Evolutionary conservation across 2,113 vertebrate genomes (phyloP).

Genomic region (Leptodactylus fuscus): DNA sequence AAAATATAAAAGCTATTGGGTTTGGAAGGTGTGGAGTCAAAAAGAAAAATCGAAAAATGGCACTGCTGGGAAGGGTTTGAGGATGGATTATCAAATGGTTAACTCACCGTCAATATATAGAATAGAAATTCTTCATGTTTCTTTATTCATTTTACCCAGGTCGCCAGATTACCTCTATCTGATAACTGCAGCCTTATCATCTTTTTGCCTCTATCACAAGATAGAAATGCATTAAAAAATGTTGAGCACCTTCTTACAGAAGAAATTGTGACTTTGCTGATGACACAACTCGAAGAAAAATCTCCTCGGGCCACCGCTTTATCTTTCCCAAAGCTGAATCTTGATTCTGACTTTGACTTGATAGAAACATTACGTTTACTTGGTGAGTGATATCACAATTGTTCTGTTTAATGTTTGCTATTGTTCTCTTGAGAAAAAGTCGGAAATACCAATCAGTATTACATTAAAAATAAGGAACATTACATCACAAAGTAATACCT

Average conservation of each 20-base stretch:
- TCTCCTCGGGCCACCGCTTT: neutral
- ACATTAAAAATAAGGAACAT: too few species aligned
- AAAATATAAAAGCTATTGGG: too few species aligned
- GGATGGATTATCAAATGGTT: too few species aligned
- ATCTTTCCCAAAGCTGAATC: constrained; percentile 11
- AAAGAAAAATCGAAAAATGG: too few species aligned
- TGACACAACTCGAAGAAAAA: neutral
- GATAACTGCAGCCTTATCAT: constrained; percentile 32
- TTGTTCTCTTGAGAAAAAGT: too few species aligned
- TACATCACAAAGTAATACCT: too few species aligned
- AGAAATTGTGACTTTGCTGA: neutral
- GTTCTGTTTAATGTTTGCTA: too few species aligned
- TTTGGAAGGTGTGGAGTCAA: too few species aligned
- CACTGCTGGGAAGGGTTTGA: too few species aligned
- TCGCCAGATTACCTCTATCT: constrained; percentile 36
- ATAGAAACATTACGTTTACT: constrained; percentile 18
- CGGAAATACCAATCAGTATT: too few species aligned
- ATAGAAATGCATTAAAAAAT: neutral
- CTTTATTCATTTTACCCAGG: neutral
- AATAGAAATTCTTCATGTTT: too few species aligned
- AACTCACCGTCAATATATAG: neutral
- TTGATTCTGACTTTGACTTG: constrained; percentile 16
- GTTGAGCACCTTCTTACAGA: neutral
- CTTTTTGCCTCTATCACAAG: constrained; percentile 1
- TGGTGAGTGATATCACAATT: constrained; percentile 46